Percentiles rank a stretch among this genome's conserved stretches.
Conservation (phyloP, 2,797 vertebrate genomes). For the Telmatherina bonti region DNA sequence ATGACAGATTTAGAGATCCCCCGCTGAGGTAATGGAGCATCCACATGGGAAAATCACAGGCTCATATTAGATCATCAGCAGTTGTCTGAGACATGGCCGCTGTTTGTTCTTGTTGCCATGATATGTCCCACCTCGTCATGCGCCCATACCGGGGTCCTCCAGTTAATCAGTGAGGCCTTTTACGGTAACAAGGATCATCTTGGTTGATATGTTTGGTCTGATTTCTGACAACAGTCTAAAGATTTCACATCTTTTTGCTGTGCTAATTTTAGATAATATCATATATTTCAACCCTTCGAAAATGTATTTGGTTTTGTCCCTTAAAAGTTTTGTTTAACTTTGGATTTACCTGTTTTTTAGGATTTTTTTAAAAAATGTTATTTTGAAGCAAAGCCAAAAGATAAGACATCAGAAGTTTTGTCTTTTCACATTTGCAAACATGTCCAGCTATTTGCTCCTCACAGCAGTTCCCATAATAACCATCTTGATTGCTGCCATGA, state of each 20-base stretch:
- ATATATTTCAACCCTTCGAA: neutral
- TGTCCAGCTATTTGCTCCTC: neutral
- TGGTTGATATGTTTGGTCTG: neutral
- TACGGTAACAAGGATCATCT: neutral
- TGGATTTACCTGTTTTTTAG: neutral
- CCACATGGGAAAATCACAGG: conserved; percentile 52
- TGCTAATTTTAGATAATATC: neutral
- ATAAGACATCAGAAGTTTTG: no score
- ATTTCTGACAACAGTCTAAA: neutral
- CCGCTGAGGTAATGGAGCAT: conserved; percentile 33
- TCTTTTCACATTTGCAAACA: neutral
- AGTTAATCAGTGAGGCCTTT: neutral
- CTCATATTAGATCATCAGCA: conserved; percentile 28
- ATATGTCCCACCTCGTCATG: neutral
- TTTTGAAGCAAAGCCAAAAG: no score
- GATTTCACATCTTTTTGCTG: neutral
- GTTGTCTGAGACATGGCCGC: conserved; percentile 1
- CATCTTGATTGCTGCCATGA: no score
- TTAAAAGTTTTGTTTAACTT: neutral
- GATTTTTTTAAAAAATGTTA: no score
- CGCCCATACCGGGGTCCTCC: neutral
- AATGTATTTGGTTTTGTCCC: neutral
- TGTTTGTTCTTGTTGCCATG: conserved; percentile 15
- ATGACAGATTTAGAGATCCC: conserved; percentile 49
- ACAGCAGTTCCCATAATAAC: no score